Evolutionary conservation across 2,888 invertebrate species (phyloP).

Genomic region (Marasmarcha lunaedactyla): DNA sequence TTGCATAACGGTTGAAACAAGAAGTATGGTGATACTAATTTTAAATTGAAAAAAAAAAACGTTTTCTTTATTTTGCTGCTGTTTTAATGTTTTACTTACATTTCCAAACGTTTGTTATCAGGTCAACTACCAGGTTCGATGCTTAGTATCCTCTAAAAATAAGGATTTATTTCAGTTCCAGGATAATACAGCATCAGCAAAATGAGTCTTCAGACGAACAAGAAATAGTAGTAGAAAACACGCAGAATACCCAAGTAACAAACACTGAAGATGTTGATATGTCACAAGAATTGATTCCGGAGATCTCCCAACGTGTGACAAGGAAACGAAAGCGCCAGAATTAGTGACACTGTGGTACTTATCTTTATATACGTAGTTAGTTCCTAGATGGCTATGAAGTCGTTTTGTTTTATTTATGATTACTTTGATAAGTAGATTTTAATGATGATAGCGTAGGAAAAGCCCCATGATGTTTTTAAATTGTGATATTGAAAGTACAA

Average conservation of each 20-base stretch:
- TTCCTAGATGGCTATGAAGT: neutral
- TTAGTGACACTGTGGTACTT: constrained; percentile 15
- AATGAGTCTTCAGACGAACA: neutral
- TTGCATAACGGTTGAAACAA: too few species aligned
- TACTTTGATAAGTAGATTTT: neutral
- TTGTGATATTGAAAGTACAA: neutral
- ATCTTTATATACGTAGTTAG: constrained; percentile 11
- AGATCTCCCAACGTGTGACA: constrained; percentile 33
- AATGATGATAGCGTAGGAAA: too few species aligned
- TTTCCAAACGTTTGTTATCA: too few species aligned
- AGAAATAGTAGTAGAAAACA: too few species aligned
- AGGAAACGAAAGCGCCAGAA: constrained; percentile 36
- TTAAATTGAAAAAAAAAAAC: too few species aligned
- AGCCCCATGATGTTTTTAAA: constrained; percentile 1
- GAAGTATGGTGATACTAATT: too few species aligned
- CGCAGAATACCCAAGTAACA: neutral
- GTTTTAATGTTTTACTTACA: too few species aligned
- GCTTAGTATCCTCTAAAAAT: too few species aligned
- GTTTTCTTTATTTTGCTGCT: too few species aligned
- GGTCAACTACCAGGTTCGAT: too few species aligned
- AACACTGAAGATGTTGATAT: constrained; percentile 17
- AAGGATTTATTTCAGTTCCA: constrained; percentile 39
- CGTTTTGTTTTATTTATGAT: neutral
- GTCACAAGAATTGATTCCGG: constrained; percentile 31
- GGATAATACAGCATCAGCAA: constrained; percentile 27